Conservation (phyloP, 2,888 invertebrate species). For the Melanargia galathea region DNA sequence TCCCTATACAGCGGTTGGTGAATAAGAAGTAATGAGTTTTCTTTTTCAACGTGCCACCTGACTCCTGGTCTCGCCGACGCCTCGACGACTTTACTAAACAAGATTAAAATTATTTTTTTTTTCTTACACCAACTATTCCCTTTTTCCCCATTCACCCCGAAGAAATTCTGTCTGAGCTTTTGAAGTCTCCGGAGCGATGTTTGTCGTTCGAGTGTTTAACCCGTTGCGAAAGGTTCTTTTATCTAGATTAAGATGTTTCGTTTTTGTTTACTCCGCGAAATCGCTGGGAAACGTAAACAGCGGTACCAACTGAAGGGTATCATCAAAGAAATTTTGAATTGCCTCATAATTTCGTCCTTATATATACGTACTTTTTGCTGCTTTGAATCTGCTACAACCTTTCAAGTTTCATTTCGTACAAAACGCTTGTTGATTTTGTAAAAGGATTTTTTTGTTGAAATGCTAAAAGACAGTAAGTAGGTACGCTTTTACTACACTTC, state of each 20-base stretch:
- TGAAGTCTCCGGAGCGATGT: conserved; percentile 45
- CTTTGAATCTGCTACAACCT: conserved; percentile 28
- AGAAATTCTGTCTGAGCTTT: conserved; percentile 47
- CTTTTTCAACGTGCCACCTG: conserved; percentile 74
- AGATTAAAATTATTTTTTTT: conserved; percentile 74
- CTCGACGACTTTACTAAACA: conserved; percentile 67
- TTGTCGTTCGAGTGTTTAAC: conserved; percentile 49
- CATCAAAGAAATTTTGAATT: conserved; percentile 42
- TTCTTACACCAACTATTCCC: conserved; percentile 50
- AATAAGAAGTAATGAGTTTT: conserved; percentile 81
- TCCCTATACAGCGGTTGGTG: conserved; percentile 58
- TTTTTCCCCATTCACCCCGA: conserved; percentile 47
- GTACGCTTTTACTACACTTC: neutral
- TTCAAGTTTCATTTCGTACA: conserved; percentile 30
- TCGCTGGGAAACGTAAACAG: conserved; percentile 41
- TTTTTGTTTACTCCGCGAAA: conserved; percentile 45
- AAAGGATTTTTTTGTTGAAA: conserved; percentile 18
- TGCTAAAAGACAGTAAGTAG: neutral
- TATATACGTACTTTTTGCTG: conserved; percentile 26
- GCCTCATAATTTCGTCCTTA: conserved; percentile 37
- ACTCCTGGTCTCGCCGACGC: conserved; percentile 66
- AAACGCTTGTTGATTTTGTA: conserved; percentile 20
- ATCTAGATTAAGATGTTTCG: conserved; percentile 46
- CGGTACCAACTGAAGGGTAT: conserved; percentile 40
- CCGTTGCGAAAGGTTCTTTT: conserved; percentile 46